phyloP scores from a whole-genome alignment of 1,140 invertebrate species.

The Sipha flava region DNA sequence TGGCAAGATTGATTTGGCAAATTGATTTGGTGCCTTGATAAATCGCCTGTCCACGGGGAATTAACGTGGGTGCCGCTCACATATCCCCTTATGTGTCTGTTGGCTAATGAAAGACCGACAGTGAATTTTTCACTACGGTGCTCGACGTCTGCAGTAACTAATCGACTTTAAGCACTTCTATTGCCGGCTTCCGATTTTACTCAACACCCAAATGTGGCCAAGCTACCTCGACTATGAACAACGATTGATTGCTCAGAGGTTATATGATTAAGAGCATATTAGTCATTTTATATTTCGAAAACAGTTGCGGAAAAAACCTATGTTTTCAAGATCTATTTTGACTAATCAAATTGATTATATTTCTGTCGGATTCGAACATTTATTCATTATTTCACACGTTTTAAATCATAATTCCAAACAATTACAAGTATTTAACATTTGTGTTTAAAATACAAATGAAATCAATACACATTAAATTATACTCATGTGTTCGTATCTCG shows the following conservation, averaged over 20 bases:
- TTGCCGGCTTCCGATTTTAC: neutral
- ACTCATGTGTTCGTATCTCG: too few relatives aligned
- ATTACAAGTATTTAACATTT: too few relatives aligned
- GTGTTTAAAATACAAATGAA: too few relatives aligned
- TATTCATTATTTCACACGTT: too few relatives aligned
- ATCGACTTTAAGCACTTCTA: slow-evolving; percentile 8
- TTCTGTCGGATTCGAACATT: too few relatives aligned
- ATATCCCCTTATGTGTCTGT: neutral
- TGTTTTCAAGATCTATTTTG: too few relatives aligned
- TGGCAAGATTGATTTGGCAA: slow-evolving; percentile 11
- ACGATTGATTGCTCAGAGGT: neutral
- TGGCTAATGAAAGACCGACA: slow-evolving; percentile 12
- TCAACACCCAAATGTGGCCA: neutral
- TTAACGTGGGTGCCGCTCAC: neutral
- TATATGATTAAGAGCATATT: neutral
- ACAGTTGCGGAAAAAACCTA: too few relatives aligned
- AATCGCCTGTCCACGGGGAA: neutral
- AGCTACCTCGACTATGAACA: neutral
- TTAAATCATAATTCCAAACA: too few relatives aligned
- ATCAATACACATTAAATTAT: too few relatives aligned
- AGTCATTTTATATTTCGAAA: too few relatives aligned
- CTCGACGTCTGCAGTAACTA: neutral
- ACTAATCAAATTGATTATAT: too few relatives aligned
- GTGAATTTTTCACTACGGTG: neutral
- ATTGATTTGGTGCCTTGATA: neutral